Base-by-base conservation (phyloP, 2,888 invertebrate genomes). In the Drosophila koepferae region DNA sequence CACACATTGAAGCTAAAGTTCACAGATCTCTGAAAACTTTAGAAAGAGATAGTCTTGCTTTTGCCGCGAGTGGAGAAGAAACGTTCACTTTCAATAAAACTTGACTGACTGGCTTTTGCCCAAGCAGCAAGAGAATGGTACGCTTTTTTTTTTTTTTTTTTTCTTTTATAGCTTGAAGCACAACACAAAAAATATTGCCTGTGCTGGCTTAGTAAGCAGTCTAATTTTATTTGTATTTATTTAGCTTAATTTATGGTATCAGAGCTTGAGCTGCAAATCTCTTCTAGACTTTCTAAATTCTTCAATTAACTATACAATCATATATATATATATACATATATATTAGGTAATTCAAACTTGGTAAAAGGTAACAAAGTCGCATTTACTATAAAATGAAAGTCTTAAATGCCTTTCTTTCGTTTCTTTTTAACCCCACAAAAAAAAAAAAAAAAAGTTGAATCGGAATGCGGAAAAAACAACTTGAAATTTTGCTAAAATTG, bases 21-120 rank as follows among this genome's bases (percentile, higher is more conserved):
- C 88, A 84, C 83, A 88, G 86, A 85, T 88, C 80, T 82, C 66
- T 75, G 67, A 69, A 82, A 83, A 86, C 82, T 87, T 82, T 77
- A 82, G 75, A 84, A 78, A 84, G 76, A 83, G 83, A 88, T 80
- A 88, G 83, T 86, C 81, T 80, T 64, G 67, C 82, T 83, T 83
- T 82, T 85, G 88, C 86, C 80, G 81, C 71, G 80, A 55, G 55
- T 67, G 77, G 81, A 82, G 81, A 83, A 86, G 82, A 87, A 84
- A 84, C 83, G 88, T 84, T 84, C 83, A 84, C 83, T 84, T 84
- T 84, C 83, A 84, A 84, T 84, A 84, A 86, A 84, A 84, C 83
- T 84, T 84, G 83, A 88, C 82, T 84, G 88, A 84, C 83, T 82
- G 88, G 83, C 86, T 83, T 83, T 79, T 79, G 68, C 62, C 51